Base-by-base conservation (phyloP, 1,140 invertebrate genomes). In the Neuroterus valhalla region DNA sequence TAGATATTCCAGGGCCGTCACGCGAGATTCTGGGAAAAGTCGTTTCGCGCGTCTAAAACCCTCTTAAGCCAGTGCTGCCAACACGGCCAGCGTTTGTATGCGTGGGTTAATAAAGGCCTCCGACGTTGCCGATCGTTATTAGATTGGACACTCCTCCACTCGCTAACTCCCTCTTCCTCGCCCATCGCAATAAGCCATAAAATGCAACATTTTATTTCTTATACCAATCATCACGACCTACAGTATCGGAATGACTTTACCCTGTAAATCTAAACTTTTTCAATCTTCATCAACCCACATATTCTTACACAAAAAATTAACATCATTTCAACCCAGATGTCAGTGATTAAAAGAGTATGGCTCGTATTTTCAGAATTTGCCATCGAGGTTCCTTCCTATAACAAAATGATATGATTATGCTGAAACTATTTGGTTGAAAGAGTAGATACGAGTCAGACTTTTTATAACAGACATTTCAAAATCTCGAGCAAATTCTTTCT, bases 1-100 rank as follows among this genome's bases (percentile, higher is more conserved):
- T 88, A 86, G 84, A 89, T 80, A 82, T 87, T 88, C 83, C 81
- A 81, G 81, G 83, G 84, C 76, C 86, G 89, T 89, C 87, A 89
- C 88, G 89, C 89, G 86, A 90, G 86, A 89, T 90, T 90, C 89
- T 80, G 71, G 82, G 89, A 90, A 89, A 90, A 89, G 88, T 85
- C 88, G 84, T 90, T 89, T 88, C 85, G 87, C 85, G 80, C 80
- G 80, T 82, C 83, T 78, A 78, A 82, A 86, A 77, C 74, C 77
- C 82, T 80, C 75, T 82, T 78, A 78, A 82, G 72, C 38, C 31
- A 55, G 46, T 72, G 66, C 66, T 31, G 74, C 26, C 72, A 26
- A 43, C 66, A 71, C 72, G 69, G 52, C 43, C 19, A 74, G 46
- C 31, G 50, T 48, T 44, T 78, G 80, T 78, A 80, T 83, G 81